These are phyloP conservation scores for Poecilobothrus nobilitatus DNA, from an alignment of 2,888 invertebrate species.

Conservation along the genomic window DNA sequence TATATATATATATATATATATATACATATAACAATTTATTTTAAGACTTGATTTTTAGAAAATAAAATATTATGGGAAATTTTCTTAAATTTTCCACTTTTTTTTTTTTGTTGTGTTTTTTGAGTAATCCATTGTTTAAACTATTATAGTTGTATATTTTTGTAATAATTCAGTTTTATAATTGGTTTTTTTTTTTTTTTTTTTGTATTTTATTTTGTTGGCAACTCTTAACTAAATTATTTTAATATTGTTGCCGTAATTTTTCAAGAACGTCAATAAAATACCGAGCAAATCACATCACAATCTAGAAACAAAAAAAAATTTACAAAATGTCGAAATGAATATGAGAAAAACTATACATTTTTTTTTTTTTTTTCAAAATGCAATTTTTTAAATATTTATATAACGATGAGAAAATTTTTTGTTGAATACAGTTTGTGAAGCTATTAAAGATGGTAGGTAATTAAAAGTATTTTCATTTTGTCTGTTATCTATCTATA, in stretches of 20 bases:
- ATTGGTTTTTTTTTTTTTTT: neutral
- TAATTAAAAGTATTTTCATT: too few species aligned
- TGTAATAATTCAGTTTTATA: neutral
- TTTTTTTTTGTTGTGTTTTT: too few species aligned
- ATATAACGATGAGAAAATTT: too few species aligned
- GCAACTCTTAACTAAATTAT: neutral
- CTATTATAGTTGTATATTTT: neutral
- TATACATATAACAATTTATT: neutral
- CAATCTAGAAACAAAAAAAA: too few species aligned
- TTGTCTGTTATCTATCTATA: too few species aligned
- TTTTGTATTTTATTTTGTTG: neutral
- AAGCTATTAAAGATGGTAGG: too few species aligned
- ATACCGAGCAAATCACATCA: too few species aligned
- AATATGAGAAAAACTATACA: neutral
- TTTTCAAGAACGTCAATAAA: neutral
- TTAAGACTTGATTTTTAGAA: neutral
- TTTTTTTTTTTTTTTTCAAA: too few species aligned
- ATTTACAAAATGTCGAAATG: neutral
- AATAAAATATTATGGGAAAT: neutral
- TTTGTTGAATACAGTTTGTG: too few species aligned
- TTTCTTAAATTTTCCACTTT: neutral
- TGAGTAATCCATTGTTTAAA: neutral
- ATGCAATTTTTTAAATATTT: too few species aligned
- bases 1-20: too few species aligned
- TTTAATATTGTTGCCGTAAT: neutral